A percentile compares a stretch with the other conserved stretches of the same genome.
These are phyloP conservation scores for Corvus cornix DNA, from an alignment of 2,113 vertebrate genomes.

Conservation along the genomic window DNA sequence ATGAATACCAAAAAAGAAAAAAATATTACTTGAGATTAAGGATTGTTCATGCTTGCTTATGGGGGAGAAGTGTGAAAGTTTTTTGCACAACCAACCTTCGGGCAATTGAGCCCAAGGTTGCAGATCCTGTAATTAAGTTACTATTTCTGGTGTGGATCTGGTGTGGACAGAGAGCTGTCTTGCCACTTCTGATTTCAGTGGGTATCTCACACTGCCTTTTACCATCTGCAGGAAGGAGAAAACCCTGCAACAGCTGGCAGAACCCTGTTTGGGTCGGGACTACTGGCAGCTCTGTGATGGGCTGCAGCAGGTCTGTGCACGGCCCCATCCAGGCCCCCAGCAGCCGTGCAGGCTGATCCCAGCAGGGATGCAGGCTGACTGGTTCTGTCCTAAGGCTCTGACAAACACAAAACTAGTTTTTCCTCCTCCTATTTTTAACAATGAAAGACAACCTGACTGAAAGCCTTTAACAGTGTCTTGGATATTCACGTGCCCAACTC, in stretches of 20 bases:
- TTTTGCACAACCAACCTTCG: background rate
- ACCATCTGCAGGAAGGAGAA: background rate
- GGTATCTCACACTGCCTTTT: background rate
- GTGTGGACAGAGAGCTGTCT: background rate
- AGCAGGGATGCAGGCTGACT: background rate
- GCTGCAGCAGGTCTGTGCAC: background rate
- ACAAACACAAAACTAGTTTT: background rate
- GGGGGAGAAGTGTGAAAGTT: background rate
- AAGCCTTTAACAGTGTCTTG: background rate
- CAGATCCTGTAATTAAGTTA: background rate
- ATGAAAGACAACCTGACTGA: background rate
- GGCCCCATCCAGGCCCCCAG: background rate
- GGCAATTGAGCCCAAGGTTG: background rate
- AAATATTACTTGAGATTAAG: background rate
- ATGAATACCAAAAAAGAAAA: background rate
- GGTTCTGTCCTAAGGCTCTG: background rate
- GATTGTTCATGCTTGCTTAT: background rate
- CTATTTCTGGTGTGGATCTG: background rate
- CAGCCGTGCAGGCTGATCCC: background rate
- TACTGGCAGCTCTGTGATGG: background rate
- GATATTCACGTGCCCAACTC: background rate
- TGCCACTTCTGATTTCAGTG: background rate
- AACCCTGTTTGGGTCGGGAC: accelerated
- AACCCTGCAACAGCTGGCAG: background rate
- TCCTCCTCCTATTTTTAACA: background rate